Evolutionary conservation across 1,140 invertebrate genomes (phyloP).

Genomic region (Lutraria rhynchaena): DNA sequence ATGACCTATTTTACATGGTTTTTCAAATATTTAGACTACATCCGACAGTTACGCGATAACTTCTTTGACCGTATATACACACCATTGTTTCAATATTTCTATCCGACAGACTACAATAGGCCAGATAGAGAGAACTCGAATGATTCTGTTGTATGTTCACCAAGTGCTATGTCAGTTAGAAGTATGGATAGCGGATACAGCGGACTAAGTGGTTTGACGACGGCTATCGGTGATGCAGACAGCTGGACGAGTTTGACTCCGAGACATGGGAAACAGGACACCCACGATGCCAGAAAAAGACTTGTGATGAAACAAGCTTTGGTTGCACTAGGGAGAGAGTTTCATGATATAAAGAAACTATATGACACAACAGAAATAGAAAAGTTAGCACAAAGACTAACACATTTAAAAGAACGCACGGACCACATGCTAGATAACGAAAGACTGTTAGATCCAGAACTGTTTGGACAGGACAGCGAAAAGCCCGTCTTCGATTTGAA

Average conservation of each 20-base stretch:
- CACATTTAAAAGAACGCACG: slow-evolving; percentile 74
- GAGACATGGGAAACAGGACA: slow-evolving; percentile 49
- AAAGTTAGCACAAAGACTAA: slow-evolving; percentile 71
- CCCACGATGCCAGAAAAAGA: slow-evolving; percentile 59
- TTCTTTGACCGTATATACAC: slow-evolving; percentile 76
- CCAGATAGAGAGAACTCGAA: slow-evolving; percentile 61
- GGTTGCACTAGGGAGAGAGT: slow-evolving; percentile 69
- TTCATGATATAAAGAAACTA: slow-evolving; percentile 72
- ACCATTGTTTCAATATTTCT: slow-evolving; percentile 76
- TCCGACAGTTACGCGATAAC: slow-evolving; percentile 69
- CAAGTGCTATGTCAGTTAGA: slow-evolving; percentile 66
- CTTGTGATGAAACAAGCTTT: slow-evolving; percentile 70
- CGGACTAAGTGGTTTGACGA: slow-evolving; percentile 57
- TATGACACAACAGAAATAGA: slow-evolving; percentile 76
- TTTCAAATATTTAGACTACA: slow-evolving; percentile 74
- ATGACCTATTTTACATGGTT: slow-evolving; percentile 78
- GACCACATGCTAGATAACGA: slow-evolving; percentile 77
- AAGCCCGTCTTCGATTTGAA: slow-evolving; percentile 67
- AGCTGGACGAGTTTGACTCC: slow-evolving; percentile 52
- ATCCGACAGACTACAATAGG: slow-evolving; percentile 58
- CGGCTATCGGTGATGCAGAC: slow-evolving; percentile 26
- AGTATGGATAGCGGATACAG: slow-evolving; percentile 61
- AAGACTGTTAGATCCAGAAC: slow-evolving; percentile 66
- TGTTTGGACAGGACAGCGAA: slow-evolving; percentile 75
- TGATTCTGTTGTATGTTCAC: slow-evolving; percentile 65